phyloP scores from a whole-genome alignment of 2,113 vertebrate genomes.

The Cinclus cinclus region DNA sequence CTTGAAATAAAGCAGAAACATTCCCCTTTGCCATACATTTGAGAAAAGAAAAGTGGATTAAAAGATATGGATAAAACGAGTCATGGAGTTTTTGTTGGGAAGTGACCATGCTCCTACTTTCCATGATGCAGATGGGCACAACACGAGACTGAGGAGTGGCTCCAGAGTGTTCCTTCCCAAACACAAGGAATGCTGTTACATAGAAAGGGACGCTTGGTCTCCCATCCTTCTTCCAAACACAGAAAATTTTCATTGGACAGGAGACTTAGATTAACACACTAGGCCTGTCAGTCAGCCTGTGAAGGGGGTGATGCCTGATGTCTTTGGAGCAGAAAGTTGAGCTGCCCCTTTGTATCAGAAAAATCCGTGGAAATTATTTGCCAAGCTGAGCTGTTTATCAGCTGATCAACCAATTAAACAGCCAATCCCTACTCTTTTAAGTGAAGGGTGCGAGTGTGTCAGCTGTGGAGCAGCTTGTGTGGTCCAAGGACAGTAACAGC shows the following conservation, averaged over 20 bases:
- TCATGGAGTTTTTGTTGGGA: neutral
- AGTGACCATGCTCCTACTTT: neutral
- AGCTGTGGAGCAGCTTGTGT: constrained; percentile 51
- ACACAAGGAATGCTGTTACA: neutral
- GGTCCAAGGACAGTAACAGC: constrained; percentile 54
- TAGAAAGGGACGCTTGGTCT: neutral
- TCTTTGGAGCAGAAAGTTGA: neutral
- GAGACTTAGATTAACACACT: neutral
- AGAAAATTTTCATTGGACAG: neutral
- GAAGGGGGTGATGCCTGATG: neutral
- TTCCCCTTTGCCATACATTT: neutral
- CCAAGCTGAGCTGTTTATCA: constrained; percentile 18
- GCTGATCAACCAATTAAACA: constrained; percentile 40
- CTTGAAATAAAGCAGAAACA: neutral
- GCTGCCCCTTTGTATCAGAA: neutral
- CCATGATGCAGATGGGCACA: neutral
- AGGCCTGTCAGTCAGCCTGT: neutral
- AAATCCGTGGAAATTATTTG: constrained; percentile 60
- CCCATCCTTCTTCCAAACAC: neutral
- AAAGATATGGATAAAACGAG: neutral
- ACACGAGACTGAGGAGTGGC: neutral
- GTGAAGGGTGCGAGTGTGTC: neutral
- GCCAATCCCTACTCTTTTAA: neutral
- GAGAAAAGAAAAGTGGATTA: neutral
- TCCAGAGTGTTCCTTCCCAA: neutral